Evolutionary conservation across 2,888 invertebrate species (phyloP).

Genomic region (Hipparchia semele): DNA sequence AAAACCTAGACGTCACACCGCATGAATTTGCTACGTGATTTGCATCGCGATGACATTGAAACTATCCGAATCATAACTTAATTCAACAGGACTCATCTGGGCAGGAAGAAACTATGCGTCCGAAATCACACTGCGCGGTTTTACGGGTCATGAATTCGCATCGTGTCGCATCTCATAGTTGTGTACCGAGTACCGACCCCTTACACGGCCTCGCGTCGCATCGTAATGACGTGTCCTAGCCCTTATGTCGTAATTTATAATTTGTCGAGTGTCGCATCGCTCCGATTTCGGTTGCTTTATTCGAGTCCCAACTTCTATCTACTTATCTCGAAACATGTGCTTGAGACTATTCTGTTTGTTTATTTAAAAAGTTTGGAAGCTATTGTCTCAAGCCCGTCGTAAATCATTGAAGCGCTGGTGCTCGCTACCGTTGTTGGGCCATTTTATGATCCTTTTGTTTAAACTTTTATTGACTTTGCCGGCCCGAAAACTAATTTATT

Average conservation of each 20-base stretch:
- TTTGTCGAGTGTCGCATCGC: background rate
- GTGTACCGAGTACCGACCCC: too few species aligned
- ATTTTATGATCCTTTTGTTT: constrained; percentile 83
- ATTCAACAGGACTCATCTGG: too few species aligned
- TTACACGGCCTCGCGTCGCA: too few species aligned
- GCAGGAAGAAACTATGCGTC: too few species aligned
- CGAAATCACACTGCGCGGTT: too few species aligned
- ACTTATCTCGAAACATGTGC: constrained; percentile 55
- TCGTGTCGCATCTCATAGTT: too few species aligned
- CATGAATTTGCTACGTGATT: too few species aligned
- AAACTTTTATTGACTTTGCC: constrained; percentile 79
- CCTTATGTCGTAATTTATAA: background rate
- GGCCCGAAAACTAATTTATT: constrained; percentile 81
- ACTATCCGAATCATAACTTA: too few species aligned
- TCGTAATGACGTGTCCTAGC: too few species aligned
- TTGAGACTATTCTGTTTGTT: constrained; percentile 66
- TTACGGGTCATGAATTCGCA: too few species aligned
- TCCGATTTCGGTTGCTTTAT: background rate
- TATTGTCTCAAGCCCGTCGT: constrained; percentile 72
- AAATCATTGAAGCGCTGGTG: constrained; percentile 78
- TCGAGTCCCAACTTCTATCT: constrained; percentile 2
- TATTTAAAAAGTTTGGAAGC: constrained; percentile 73
- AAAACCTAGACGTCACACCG: too few species aligned
- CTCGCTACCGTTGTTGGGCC: constrained; percentile 72
- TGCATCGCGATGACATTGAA: too few species aligned